Percentiles rank a stretch among this genome's conserved stretches.
Conservation (phyloP, 2,113 vertebrate species). For the Malurus melanocephalus region DNA sequence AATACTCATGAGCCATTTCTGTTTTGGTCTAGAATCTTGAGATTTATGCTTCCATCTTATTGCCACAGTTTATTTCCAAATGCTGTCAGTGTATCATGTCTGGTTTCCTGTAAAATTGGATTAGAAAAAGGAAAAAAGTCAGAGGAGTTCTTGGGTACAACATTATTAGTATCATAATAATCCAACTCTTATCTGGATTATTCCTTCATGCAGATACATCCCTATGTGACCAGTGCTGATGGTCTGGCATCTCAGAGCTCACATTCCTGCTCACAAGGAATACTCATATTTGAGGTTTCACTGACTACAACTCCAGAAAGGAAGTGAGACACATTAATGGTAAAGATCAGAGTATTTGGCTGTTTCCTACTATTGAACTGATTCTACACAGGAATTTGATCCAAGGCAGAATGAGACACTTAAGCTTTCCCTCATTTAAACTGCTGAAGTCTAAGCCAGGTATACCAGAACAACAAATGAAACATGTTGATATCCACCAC, state of each 20-base stretch:
- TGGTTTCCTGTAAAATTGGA: constrained; percentile 8
- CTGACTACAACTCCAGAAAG: neutral
- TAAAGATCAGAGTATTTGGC: neutral
- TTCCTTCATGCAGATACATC: neutral
- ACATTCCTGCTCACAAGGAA: neutral
- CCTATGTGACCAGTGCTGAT: neutral
- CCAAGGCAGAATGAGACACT: neutral
- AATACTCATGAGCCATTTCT: constrained; percentile 50
- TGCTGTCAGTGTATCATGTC: constrained; percentile 30
- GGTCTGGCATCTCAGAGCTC: neutral
- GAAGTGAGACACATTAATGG: neutral
- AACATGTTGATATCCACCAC: neutral
- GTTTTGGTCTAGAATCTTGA: neutral
- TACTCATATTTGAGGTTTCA: neutral
- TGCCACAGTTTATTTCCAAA: neutral
- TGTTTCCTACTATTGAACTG: neutral
- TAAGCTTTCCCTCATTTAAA: neutral
- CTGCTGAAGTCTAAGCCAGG: neutral
- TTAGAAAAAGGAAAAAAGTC: neutral
- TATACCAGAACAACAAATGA: neutral
- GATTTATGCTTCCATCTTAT: constrained; percentile 37
- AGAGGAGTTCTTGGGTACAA: neutral
- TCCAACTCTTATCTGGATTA: neutral
- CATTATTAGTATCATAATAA: neutral
- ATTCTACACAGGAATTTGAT: neutral